Evolutionary conservation across 2,888 invertebrate species (phyloP).

Genomic region (Caenorhabditis uteleia): DNA sequence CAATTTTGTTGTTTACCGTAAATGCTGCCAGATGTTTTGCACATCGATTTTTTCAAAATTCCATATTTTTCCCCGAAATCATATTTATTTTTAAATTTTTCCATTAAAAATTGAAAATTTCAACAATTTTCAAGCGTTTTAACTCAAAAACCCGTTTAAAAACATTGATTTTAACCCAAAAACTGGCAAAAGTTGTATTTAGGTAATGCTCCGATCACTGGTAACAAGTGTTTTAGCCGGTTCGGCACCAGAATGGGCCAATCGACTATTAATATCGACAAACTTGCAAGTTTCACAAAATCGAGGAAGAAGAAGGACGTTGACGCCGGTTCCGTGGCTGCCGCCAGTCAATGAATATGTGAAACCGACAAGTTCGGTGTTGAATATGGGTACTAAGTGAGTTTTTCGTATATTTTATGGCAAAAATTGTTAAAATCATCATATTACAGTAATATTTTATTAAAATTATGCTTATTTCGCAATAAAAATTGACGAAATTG

Average conservation of each 20-base stretch:
- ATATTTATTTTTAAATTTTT: background rate
- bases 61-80: background rate
- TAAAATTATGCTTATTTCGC: no score
- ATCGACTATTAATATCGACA: constrained; percentile 8
- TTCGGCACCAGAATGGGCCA: constrained; percentile 15
- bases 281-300: constrained; percentile 8
- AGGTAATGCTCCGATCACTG: constrained; percentile 28
- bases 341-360: constrained; percentile 40
- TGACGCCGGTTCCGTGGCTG: constrained; percentile 58
- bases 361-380: constrained; percentile 4
- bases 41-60: background rate
- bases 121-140: background rate
- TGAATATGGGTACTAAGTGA: constrained; percentile 35
- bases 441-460: no score
- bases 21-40: background rate
- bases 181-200: constrained; percentile 1
- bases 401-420: background rate
- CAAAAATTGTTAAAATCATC: no score
- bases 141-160: background rate
- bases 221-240: constrained; percentile 13
- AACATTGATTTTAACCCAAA: background rate
- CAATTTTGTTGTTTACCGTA: no score
- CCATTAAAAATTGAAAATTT: constrained; percentile 1
- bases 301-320: constrained; percentile 50
- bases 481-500: no score